Conservation (phyloP, 2,888 invertebrate species). For the Furcula furcula region DNA sequence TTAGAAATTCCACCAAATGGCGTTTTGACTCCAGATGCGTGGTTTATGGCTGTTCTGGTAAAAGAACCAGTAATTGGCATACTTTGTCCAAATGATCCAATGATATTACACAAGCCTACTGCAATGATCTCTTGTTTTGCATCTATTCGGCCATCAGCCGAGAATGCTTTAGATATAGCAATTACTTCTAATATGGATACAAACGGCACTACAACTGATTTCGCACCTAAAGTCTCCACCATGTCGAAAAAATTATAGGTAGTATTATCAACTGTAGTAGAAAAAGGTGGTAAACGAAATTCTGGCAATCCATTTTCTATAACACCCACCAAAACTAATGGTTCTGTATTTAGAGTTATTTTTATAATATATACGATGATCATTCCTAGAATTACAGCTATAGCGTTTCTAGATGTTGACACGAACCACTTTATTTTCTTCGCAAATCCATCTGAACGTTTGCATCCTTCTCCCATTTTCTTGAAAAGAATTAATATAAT, state of each 20-base stretch:
- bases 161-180: conserved; percentile 89
- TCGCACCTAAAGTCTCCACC: conserved; percentile 82
- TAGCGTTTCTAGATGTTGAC: conserved; percentile 88
- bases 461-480: conserved; percentile 81
- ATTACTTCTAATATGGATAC: conserved; percentile 87
- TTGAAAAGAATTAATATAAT: conserved; percentile 83
- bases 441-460: conserved; percentile 58
- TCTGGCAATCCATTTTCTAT: conserved; percentile 87
- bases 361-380: conserved; percentile 80
- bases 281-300: conserved; percentile 85
- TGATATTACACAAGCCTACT: conserved; percentile 90
- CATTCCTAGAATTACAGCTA: conserved; percentile 90
- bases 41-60: conserved; percentile 93
- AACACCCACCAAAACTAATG: conserved; percentile 85
- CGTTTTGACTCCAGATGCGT: conserved; percentile 94
- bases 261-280: conserved; percentile 80
- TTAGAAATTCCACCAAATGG: conserved; percentile 91
- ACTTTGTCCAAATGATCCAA: conserved; percentile 91
- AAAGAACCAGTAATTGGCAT: conserved; percentile 95
- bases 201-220: conserved; percentile 84
- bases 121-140: conserved; percentile 96
- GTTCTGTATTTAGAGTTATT: conserved; percentile 53
- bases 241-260: conserved; percentile 84
- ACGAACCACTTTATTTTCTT: conserved; percentile 83
- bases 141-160: conserved; percentile 89